phyloP scores from a whole-genome alignment of 2,888 invertebrate species.

The Pycnomerus fuliginosus region DNA sequence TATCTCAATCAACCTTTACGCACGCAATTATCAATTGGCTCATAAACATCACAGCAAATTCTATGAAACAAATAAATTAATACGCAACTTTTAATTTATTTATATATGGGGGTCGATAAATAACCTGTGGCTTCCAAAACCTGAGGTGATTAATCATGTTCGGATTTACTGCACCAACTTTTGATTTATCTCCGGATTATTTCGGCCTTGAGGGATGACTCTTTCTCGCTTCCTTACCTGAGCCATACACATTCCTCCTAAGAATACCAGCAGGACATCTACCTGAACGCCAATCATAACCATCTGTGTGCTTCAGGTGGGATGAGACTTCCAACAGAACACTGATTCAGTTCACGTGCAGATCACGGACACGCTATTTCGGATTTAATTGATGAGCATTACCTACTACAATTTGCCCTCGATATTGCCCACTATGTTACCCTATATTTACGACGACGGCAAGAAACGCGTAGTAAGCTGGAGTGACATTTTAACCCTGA shows the following conservation, averaged over 20 bases:
- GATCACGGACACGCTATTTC: slow-evolving; percentile 6
- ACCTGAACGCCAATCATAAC: slow-evolving; percentile 39
- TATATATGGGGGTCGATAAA: slow-evolving; percentile 46
- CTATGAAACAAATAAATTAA: slow-evolving; percentile 47
- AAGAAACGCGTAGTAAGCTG: too few relatives aligned
- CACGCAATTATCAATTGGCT: slow-evolving; percentile 49
- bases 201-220: slow-evolving; percentile 44
- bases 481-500: too few relatives aligned
- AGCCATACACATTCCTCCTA: slow-evolving; percentile 28
- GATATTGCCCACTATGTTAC: too few relatives aligned
- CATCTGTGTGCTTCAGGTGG: slow-evolving; percentile 6
- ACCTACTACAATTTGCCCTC: too few relatives aligned
- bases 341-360: slow-evolving; percentile 8
- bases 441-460: too few relatives aligned
- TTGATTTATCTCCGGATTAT: slow-evolving; percentile 48
- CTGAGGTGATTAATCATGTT: slow-evolving; percentile 47
- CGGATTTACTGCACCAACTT: slow-evolving; percentile 43
- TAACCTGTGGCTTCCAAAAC: slow-evolving; percentile 47
- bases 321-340: slow-evolving; percentile 2
- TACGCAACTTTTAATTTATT: slow-evolving; percentile 44
- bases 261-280: slow-evolving; percentile 36
- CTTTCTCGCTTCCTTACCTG: slow-evolving; percentile 33
- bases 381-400: too few relatives aligned
- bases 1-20: slow-evolving; percentile 49
- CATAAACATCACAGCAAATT: slow-evolving; percentile 46